A percentile compares a stretch with the other conserved stretches of the same genome.
Evolutionary conservation across 2,797 vertebrate genomes (phyloP).

Genomic region (Chanos chanos): DNA sequence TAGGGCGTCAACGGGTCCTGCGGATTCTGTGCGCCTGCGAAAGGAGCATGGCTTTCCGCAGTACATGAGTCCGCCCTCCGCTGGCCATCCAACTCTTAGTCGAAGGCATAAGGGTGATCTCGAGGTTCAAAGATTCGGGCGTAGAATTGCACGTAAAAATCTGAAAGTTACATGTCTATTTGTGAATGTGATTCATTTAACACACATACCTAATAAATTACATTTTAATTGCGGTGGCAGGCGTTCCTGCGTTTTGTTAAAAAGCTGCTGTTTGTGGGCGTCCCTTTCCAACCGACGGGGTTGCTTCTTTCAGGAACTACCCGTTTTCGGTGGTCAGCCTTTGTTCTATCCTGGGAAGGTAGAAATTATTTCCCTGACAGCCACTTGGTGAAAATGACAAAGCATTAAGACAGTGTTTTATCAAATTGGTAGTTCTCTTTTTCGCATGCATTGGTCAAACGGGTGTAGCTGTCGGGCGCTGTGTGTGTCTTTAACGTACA

Average conservation of each 20-base stretch:
- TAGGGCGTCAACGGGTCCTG: slow-evolving; percentile 73
- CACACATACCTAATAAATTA: no score
- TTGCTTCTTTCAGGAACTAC: slow-evolving; percentile 59
- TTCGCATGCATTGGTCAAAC: no score
- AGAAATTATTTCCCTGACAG: no score
- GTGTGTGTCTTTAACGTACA: no score
- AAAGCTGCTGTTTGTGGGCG: slow-evolving; percentile 72
- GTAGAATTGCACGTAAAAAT: slow-evolving; percentile 42
- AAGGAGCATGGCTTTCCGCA: slow-evolving; percentile 56
- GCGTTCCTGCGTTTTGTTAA: neutral
- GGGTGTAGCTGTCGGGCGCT: no score
- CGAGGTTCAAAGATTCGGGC: slow-evolving; percentile 61
- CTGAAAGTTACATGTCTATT: no score
- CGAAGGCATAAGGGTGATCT: no score
- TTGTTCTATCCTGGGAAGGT: neutral
- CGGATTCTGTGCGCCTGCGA: slow-evolving; percentile 61
- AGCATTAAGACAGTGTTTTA: no score
- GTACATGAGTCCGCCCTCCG: slow-evolving; percentile 69
- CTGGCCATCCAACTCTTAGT: no score
- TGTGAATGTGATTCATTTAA: no score
- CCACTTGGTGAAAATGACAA: no score
- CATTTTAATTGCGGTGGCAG: neutral
- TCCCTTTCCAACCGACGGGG: slow-evolving; percentile 70
- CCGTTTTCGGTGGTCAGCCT: slow-evolving; percentile 61
- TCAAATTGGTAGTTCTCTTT: no score